Conservation (phyloP, 2,113 vertebrate species). For the Megaleporinus macrocephalus region DNA sequence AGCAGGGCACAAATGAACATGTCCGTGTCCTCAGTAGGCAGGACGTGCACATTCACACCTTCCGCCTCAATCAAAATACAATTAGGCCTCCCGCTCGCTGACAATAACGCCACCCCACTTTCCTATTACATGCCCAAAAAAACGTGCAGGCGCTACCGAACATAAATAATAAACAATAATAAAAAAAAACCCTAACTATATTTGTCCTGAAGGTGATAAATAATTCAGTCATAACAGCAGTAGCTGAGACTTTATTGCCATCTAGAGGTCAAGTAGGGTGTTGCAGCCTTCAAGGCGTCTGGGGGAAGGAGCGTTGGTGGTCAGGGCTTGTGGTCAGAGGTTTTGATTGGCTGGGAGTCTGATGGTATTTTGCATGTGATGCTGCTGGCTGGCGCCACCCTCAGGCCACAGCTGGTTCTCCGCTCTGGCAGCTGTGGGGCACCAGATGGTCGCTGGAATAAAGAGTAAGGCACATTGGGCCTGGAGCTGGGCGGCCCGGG, state of each 20-base stretch:
- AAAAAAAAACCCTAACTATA: slow-evolving; percentile 65
- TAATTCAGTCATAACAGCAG: slow-evolving; percentile 68
- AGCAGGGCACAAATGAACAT: slow-evolving; percentile 52
- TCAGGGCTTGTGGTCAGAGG: neutral
- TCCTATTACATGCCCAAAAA: slow-evolving; percentile 63
- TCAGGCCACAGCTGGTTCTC: slow-evolving; percentile 44
- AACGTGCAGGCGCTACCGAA: slow-evolving; percentile 64
- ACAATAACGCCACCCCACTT: slow-evolving; percentile 66
- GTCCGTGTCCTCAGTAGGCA: slow-evolving; percentile 41
- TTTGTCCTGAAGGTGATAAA: slow-evolving; percentile 73
- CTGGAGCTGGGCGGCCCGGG: slow-evolving; percentile 59
- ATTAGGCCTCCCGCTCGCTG: slow-evolving; percentile 73
- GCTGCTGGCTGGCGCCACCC: slow-evolving; percentile 25
- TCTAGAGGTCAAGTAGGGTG: slow-evolving; percentile 67
- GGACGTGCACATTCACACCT: slow-evolving; percentile 50
- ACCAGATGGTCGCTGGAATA: slow-evolving; percentile 69
- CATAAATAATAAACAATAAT: slow-evolving; percentile 76
- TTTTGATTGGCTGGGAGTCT: slow-evolving; percentile 25
- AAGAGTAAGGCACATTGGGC: slow-evolving; percentile 66
- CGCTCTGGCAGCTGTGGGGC: slow-evolving; percentile 61
- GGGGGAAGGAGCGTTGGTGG: neutral
- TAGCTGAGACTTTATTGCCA: slow-evolving; percentile 72
- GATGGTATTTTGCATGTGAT: slow-evolving; percentile 18
- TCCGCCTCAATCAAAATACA: slow-evolving; percentile 66
- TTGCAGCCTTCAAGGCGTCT: neutral